Evolutionary conservation across 2,888 invertebrate species (phyloP), one percentile per base, ranked within the genome.

Genomic region (Drosophila pegasa): DNA sequence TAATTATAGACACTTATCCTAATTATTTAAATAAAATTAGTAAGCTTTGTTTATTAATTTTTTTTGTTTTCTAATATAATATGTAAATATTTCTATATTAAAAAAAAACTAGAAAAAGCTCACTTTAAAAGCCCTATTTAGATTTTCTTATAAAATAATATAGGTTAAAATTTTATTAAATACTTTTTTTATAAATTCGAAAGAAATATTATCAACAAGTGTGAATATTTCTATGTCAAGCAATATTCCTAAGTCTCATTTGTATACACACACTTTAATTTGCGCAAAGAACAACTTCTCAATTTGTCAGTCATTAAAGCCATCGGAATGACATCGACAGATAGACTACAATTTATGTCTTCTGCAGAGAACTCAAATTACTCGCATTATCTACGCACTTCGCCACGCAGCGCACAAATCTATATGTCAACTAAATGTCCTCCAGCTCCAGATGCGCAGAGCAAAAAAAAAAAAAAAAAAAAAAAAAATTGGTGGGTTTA

Each of bases 361-460:
- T 58, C 20, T 50, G 55, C 58, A 50, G 35, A 41, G 59, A 71
- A 54, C 79, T 78, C 85, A 83, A 87, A 83, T 87, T 87, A 85
- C 80, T 66, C 70, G 72, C 81, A 82, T 87, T 82, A 82, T 87
- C 87, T 78, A 69, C 72, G 87, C 87, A 76, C 70, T 80, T 71
- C 64, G 64, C 67, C 66, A 75, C 62, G 27, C 74, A 75, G 51
- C 62, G 57, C 71, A 78, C 85, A 81, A 87, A 85, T 87, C 79
- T 81, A 71, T 76, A 76, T 74, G 83, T 87, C 88, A 83, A 71
- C 68, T 55, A 14, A 56, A 51, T 56, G 70, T 62, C 58, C 62
- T 43, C 51, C 40, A 25, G 7, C 52, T 58, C 27, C 37, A 57
- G 35, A 47, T 51, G 35, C 9, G 35, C 40, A 41, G 4, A 56